Evolutionary conservation across 2,113 vertebrate genomes (phyloP), one percentile per base, ranked within the genome.

Genomic region (Abramis brama): DNA sequence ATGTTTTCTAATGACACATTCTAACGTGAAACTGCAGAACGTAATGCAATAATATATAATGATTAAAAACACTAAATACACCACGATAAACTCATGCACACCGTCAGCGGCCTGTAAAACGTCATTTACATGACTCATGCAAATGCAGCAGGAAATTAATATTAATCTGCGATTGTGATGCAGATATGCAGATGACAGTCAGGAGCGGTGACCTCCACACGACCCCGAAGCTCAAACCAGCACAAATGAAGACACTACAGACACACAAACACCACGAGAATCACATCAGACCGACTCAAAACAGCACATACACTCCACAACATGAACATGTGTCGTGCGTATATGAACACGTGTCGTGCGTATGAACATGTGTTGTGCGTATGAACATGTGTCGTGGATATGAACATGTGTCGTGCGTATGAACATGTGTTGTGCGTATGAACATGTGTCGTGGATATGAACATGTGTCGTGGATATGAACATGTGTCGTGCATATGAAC

Each of bases 91-190:
- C 39, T n/a, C 19, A 5, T 2, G 13, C 30, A 39, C 21, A 43
- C 13, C 8, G 8, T 55, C 47, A 23, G 47, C 10, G 1, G 21
- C 57, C 52, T 25, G 12, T 74, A 74, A 47, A 70, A 82, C 47
- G 2, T n/a, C 57, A 70, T 86, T 86, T 85, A 79, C 74, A 70
- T 50, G 77, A 85, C 76, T 55, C 85, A 84, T 88, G 82, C 84
- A 83, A 62, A 88, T 77, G 10, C 43, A 87, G 66, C 71, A 45
- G 83, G 82, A 50, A 89, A 93, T 88, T n/a, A 91, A 92, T 90
- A 87, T 89, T 91, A 91, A 92, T 90, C 85, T 55, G 85, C 60
- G 73, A 92, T 92, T 92, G 90, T 88, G 15, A 91, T 90, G 90
- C 90, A 92, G 89, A 92, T 83, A 86, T 85, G 83, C 71, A 81